Base-by-base conservation (phyloP, 30 jellyfish, hydroid and myxozoan species). In the Rhopilema esculentum region DNA sequence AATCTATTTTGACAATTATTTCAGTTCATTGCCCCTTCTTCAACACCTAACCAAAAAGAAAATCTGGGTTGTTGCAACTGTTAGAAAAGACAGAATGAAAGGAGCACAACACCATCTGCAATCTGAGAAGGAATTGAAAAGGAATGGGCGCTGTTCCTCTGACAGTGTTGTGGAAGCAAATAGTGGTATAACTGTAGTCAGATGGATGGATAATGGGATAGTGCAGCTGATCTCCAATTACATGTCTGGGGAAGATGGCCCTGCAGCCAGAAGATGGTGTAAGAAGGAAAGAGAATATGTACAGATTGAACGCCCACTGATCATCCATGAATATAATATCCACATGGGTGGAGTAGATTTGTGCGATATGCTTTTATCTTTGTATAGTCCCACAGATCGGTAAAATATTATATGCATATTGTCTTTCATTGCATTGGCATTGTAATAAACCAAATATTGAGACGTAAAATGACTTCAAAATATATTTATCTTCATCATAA, bases 341-440 rank as follows among this genome's bases (percentile, higher is more conserved):
- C 61, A 77, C 69, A 50, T 86, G 95, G 94, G 94, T 8, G 77
- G 88, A 1, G 90, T 77, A 25, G 95, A 86, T 48, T 28, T 72
- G 69, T 74, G 85, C 48, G 95, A 86, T 61, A 75, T 86, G 95
- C 91, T 86, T 30, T 51, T 75, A 23, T 1, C 83, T 22, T 29
- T 67, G 64, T 85, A 71, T 33, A 24, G 91, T 0, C 21, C 21
- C 49, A 28, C 26, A 50, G 75, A 23, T 31, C 83, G 27, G 24
- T 16, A 0, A 86, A 64, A 26, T 75, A 33, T n/a, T 86, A 77
- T 73, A 66, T 76, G 77, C 85, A 76, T 53, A 75, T 86, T 8
- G 40, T 76, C 28, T 61, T 26, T 61, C 31, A 86, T 8, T 83
- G 88, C 61, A 24, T 81, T 27, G 89, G 88, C 31, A 66, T 66